These are phyloP conservation scores for Oscarella lobularis DNA, from an alignment of 37 sponge, comb jelly and placozoan genomes.

Conservation along the genomic window DNA sequence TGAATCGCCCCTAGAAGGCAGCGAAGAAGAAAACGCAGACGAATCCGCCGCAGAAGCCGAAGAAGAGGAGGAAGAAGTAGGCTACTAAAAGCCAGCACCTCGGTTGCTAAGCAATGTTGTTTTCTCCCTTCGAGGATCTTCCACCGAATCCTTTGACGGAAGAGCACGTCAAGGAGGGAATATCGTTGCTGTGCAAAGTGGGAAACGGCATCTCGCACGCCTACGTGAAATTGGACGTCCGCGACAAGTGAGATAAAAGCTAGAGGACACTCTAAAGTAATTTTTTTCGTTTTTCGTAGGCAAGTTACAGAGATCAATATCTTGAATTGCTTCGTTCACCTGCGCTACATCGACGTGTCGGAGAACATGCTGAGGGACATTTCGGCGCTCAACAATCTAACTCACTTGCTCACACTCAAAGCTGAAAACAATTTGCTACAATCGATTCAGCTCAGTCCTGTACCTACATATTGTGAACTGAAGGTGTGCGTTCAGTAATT, in stretches of 20 bases:
- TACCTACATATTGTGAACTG: conserved; percentile 8
- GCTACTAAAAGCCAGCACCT: not conserved
- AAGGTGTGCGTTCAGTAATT: not conserved
- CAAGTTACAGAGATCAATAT: not conserved
- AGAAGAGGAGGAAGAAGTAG: not conserved
- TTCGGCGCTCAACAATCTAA: conserved; percentile 36
- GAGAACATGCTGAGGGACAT: conserved; percentile 64
- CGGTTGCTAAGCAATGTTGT: not conserved
- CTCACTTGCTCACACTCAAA: conserved; percentile 66
- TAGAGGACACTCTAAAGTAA: not conserved
- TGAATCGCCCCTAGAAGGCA: not conserved
- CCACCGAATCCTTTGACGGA: not conserved
- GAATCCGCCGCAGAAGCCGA: not conserved
- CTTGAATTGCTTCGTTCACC: not conserved
- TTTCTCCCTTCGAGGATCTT: not conserved
- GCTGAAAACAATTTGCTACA: conserved; percentile 77
- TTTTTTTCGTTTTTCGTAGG: not conserved
- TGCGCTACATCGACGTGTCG: conserved; percentile 44
- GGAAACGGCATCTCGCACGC: not conserved
- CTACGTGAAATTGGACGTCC: not conserved
- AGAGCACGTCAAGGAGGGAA: not conserved
- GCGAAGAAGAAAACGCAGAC: not conserved
- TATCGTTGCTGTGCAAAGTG: not conserved
- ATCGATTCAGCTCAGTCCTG: conserved; percentile 39
- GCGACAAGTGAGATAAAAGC: not conserved